Evolutionary conservation across 2,113 vertebrate species (phyloP).

Genomic region (Calonectris borealis): DNA sequence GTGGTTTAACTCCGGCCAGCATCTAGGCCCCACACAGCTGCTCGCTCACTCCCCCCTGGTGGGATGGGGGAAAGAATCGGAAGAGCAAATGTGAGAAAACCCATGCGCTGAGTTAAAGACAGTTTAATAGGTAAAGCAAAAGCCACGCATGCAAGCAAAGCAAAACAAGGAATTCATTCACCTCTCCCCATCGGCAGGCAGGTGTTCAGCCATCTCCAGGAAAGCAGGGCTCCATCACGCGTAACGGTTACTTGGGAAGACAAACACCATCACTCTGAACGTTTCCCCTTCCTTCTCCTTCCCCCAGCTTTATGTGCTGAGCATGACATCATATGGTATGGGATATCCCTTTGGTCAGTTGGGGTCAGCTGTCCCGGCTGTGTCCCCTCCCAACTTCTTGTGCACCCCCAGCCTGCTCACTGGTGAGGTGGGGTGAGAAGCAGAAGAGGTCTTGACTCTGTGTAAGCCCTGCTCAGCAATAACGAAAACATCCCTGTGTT

Average conservation of each 20-base stretch:
- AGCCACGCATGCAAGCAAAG: accelerated
- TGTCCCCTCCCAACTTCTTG: background rate
- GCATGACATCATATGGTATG: accelerated
- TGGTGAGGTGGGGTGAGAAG: background rate
- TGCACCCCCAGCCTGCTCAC: background rate
- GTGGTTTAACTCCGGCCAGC: background rate
- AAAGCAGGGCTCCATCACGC: background rate
- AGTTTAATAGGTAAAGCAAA: background rate
- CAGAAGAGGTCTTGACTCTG: background rate
- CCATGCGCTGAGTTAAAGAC: background rate
- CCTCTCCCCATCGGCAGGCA: background rate
- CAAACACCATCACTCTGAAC: accelerated
- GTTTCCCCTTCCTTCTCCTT: background rate
- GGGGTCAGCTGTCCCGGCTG: too few relatives aligned
- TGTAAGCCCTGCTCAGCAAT: background rate
- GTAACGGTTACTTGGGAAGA: background rate
- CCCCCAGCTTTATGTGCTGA: background rate
- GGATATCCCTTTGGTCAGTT: background rate
- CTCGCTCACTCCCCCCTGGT: background rate
- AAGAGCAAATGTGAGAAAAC: background rate
- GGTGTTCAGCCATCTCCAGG: background rate
- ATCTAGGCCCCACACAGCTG: background rate
- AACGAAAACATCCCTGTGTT: background rate
- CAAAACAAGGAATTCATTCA: background rate
- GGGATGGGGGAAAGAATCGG: background rate